Conservation (phyloP, 1,140 invertebrate species). For the Teleogryllus occipitalis region DNA sequence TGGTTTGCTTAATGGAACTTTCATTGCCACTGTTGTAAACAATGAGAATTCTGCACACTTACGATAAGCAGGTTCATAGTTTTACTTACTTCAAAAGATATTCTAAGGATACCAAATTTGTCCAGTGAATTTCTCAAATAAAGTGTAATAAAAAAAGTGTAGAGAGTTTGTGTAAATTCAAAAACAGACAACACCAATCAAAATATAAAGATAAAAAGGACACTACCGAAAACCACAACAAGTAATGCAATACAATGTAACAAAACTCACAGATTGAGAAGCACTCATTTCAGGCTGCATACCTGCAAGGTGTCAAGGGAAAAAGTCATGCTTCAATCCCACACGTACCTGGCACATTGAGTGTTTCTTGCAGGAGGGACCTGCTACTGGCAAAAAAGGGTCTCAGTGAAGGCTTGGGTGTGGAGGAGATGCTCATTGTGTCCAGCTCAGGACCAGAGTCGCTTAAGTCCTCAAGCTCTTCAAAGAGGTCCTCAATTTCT, state of each 20-base stretch:
- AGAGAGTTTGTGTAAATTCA: no score
- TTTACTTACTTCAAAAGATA: no score
- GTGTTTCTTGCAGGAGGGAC: constrained; percentile 49
- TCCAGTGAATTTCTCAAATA: no score
- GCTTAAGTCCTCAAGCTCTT: constrained; percentile 85
- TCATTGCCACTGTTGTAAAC: no score
- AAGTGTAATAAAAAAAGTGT: no score
- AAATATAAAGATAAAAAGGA: not conserved
- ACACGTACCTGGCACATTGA: constrained; percentile 28
- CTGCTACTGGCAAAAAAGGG: constrained; percentile 89
- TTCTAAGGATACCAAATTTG: no score
- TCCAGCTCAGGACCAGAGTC: constrained; percentile 92
- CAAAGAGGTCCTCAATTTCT: constrained; percentile 66
- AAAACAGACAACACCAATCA: no score
- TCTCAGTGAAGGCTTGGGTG: constrained; percentile 88
- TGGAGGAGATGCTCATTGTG: constrained; percentile 91
- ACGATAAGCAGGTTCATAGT: no score
- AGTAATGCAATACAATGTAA: constrained; percentile 5
- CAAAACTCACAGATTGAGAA: not conserved
- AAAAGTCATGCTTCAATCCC: not conserved
- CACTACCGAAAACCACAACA: not conserved
- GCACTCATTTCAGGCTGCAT: not conserved
- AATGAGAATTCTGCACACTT: no score
- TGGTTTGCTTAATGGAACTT: no score
- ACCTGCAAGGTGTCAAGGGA: not conserved